phyloP scores from a whole-genome alignment of 2,113 vertebrate species.

The Cercocebus atys region DNA sequence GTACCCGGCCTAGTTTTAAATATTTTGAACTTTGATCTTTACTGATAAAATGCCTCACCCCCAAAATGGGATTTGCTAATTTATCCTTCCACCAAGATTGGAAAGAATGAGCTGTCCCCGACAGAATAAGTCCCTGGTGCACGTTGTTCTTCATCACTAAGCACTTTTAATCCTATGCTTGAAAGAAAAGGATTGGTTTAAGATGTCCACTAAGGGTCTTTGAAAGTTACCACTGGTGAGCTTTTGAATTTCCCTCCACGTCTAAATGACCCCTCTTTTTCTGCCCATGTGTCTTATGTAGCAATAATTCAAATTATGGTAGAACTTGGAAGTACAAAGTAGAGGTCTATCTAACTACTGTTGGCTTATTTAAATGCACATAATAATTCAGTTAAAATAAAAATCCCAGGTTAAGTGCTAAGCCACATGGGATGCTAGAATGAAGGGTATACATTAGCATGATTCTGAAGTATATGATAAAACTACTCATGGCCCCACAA shows the following conservation, averaged over 20 bases:
- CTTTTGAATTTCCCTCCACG: background rate
- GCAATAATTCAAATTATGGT: background rate
- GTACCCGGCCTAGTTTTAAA: background rate
- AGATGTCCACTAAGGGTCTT: background rate
- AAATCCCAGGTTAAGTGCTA: background rate
- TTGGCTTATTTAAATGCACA: background rate
- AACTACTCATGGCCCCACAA: background rate
- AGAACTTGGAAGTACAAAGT: background rate
- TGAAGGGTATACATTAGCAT: background rate
- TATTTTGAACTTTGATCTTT: background rate
- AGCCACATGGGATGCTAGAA: background rate
- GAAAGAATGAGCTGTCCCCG: background rate
- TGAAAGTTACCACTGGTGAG: background rate
- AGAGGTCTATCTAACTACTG: background rate
- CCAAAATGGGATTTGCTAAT: background rate
- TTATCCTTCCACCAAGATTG: background rate
- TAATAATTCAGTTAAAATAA: background rate
- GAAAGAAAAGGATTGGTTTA: background rate
- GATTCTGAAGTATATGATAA: background rate
- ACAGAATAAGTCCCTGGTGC: background rate
- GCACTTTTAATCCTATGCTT: background rate
- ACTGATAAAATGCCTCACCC: background rate
- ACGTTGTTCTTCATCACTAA: background rate
- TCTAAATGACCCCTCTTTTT: background rate
- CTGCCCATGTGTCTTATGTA: background rate